Conservation (phyloP, 2,888 invertebrate genomes). For the Timema podura region DNA sequence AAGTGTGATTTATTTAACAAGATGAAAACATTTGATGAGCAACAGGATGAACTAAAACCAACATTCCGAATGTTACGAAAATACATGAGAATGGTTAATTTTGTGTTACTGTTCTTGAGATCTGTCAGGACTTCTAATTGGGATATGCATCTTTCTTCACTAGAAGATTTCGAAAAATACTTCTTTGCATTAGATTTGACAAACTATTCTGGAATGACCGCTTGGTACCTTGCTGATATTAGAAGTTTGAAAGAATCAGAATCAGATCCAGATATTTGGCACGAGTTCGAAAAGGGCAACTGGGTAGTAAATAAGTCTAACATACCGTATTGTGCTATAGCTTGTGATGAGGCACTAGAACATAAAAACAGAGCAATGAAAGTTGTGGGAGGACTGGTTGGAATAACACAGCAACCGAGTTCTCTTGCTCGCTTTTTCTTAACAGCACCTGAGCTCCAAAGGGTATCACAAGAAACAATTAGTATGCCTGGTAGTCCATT, state of each 20-base stretch:
- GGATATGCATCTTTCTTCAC: conserved; percentile 16
- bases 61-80: conserved; percentile 10
- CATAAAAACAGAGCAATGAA: conserved; percentile 21
- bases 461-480: conserved; percentile 14
- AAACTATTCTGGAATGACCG: conserved; percentile 23
- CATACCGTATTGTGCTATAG: conserved; percentile 15
- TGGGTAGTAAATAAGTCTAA: conserved; percentile 19
- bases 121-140: conserved; percentile 19
- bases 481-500: conserved; percentile 9
- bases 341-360: conserved; percentile 15
- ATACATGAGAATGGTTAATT: conserved; percentile 18
- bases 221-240: conserved; percentile 17
- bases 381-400: conserved; percentile 15
- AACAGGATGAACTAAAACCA: background rate
- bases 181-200: conserved; percentile 20
- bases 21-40: too few species aligned
- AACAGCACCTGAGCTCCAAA: conserved; percentile 18
- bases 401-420: conserved; percentile 19
- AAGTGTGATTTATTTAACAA: too few species aligned
- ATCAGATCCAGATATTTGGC: conserved; percentile 18
- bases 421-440: conserved; percentile 17
- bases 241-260: conserved; percentile 18
- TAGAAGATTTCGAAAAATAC: conserved; percentile 17
- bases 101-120: conserved; percentile 7
- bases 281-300: conserved; percentile 18